These are phyloP conservation scores for Drosophila algonquin DNA, from an alignment of 2,888 invertebrate species.

Conservation along the genomic window DNA sequence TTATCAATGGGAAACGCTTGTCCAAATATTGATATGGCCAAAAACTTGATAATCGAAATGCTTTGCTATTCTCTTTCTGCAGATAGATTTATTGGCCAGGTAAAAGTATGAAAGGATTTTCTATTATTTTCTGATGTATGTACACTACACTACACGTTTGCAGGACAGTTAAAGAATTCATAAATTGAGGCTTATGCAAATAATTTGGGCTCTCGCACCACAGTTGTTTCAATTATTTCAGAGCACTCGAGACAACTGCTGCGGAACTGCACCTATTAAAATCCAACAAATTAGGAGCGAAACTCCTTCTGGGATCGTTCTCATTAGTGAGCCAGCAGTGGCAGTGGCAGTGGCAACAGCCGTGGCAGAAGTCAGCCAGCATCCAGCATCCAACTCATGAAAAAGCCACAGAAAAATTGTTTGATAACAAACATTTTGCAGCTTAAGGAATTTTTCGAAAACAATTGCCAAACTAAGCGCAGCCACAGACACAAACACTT, in stretches of 20 bases:
- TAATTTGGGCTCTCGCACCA: constrained; percentile 11
- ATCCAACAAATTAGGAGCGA: constrained; percentile 37
- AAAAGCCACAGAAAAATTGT: constrained; percentile 37
- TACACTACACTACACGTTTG: too few species aligned
- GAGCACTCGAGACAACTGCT: constrained; percentile 15
- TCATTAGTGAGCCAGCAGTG: constrained; percentile 24
- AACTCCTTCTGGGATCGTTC: constrained; percentile 19
- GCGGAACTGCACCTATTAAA: constrained; percentile 34
- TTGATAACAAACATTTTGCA: constrained; percentile 48
- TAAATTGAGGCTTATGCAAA: constrained; percentile 37
- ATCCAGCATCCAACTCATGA: background rate
- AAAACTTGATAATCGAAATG: constrained; percentile 47
- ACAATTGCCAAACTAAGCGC: constrained; percentile 56
- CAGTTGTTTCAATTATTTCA: constrained; percentile 37
- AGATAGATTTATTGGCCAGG: constrained; percentile 12
- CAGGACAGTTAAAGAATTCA: constrained; percentile 23
- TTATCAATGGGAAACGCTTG: constrained; percentile 50
- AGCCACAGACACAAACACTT: constrained; percentile 48
- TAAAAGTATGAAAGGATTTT: constrained; percentile 11
- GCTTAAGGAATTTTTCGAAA: constrained; percentile 51
- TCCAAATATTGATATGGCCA: constrained; percentile 45
- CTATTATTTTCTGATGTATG: constrained; percentile 30
- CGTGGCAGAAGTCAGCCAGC: background rate
- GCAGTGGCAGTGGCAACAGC: background rate
- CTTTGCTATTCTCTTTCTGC: constrained; percentile 13